These are phyloP conservation scores for Collichthys lucidus DNA, from an alignment of 2,113 vertebrate genomes.

Conservation along the genomic window DNA sequence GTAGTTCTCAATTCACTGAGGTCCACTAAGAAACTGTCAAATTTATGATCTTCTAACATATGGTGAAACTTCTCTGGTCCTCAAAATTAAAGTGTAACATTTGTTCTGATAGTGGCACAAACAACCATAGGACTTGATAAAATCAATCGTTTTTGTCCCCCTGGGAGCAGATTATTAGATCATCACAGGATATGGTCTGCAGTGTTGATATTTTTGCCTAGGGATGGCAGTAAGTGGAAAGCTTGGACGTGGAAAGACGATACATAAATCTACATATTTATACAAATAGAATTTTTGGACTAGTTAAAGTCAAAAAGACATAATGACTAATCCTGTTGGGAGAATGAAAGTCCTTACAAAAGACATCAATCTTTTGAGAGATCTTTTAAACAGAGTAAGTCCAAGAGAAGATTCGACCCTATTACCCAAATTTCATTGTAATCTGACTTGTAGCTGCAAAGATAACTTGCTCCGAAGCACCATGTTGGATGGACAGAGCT, in stretches of 20 bases:
- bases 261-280: background rate
- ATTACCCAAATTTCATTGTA: background rate
- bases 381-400: background rate
- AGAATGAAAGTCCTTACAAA: background rate
- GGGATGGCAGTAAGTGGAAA: background rate
- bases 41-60: conserved; percentile 36
- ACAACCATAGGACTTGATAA: background rate
- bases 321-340: background rate
- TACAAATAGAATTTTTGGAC: background rate
- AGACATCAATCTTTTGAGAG: background rate
- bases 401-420: background rate
- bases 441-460: background rate
- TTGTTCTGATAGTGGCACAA: background rate
- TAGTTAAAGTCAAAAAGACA: background rate
- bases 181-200: background rate
- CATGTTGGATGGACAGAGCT: background rate
- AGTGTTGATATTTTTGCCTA: background rate
- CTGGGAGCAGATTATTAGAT: background rate
- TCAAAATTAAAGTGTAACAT: conserved; percentile 24
- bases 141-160: background rate
- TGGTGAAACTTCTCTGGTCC: conserved; percentile 30
- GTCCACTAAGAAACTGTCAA: conserved; percentile 41
- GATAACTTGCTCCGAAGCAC: background rate
- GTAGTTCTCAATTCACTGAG: conserved; percentile 50
- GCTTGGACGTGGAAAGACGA: background rate